Percentiles rank a stretch among this genome's conserved stretches.
Conservation (phyloP, 2,797 vertebrate genomes). For the Gambelia wislizenii region DNA sequence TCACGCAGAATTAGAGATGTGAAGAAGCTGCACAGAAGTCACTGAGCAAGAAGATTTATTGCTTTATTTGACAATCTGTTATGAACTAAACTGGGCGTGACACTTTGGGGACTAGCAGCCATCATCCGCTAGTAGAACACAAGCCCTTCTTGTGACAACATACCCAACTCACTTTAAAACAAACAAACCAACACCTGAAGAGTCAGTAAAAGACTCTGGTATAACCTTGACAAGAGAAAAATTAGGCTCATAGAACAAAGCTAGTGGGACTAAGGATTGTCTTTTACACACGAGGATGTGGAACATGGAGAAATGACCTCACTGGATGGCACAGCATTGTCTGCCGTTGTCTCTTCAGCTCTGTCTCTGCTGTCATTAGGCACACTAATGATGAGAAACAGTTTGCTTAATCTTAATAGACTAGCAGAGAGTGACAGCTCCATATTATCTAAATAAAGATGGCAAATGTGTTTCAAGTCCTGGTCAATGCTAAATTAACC, state of each 20-base stretch:
- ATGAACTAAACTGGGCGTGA: slow-evolving; percentile 84
- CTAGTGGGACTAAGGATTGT: slow-evolving; percentile 29
- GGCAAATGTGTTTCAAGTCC: slow-evolving; percentile 57
- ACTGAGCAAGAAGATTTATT: slow-evolving; percentile 87
- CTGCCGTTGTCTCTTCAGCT: slow-evolving; percentile 47
- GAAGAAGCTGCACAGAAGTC: slow-evolving; percentile 76
- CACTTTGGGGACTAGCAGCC: slow-evolving; percentile 81
- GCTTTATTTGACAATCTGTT: slow-evolving; percentile 84
- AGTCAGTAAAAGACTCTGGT: slow-evolving; percentile 54
- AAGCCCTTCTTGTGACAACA: slow-evolving; percentile 69
- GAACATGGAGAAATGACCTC: slow-evolving; percentile 47
- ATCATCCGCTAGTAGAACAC: slow-evolving; percentile 76
- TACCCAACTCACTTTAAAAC: slow-evolving; percentile 54
- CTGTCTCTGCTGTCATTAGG: slow-evolving; percentile 57
- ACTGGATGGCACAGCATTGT: slow-evolving; percentile 46
- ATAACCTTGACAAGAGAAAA: slow-evolving; percentile 29
- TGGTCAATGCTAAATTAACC: slow-evolving; percentile 68
- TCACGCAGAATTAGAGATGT: slow-evolving; percentile 79
- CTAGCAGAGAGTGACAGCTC: slow-evolving; percentile 63
- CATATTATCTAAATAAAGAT: slow-evolving; percentile 72
- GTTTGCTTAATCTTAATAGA: slow-evolving; percentile 75
- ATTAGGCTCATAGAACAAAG: slow-evolving; percentile 33
- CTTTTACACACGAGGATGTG: slow-evolving; percentile 24
- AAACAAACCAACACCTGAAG: neutral
- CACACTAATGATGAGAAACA: slow-evolving; percentile 70